Evolutionary conservation across 2,797 vertebrate species (phyloP), one percentile per base, ranked within the genome.

Genomic region (Nyctalus aviator): DNA sequence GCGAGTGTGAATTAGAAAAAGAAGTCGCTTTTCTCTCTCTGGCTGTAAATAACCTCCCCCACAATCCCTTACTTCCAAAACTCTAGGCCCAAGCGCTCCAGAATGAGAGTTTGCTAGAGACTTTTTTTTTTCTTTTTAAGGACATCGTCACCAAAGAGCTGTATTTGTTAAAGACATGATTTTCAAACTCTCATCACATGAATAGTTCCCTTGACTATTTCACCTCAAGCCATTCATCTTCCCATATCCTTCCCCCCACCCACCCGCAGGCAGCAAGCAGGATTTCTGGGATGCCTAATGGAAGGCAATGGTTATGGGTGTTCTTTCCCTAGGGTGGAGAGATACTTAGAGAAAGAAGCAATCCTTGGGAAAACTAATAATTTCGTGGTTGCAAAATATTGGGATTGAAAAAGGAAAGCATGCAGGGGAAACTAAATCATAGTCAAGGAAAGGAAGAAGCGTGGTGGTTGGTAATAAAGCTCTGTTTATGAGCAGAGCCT

Each of bases 1-100:
- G 75, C 94, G 94, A 84, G 92, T 91, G 88, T 96, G 96, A 96
- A 96, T 97, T 97, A 94, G 91, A 97, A 97, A 97, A 96, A 95
- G 91, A 96, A 96, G 87, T 85, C 94, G 68, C 95, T 97, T 97
- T 96, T 93, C 90, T 97, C 92, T 94, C 82, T 94, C 72, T 71
- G 95, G 93, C 90, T 96, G 95, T 94, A 97, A 97, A 96, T 96
- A 96, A 90, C 87, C 57, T 97, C 84, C 86, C 93, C 85, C 64
- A 72, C 66, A 92, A 72, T 46, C 50, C 83, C 75, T 21, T 72
- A 71, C 94, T 93, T 94, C 88, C 89, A 79, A 94, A 95, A 90
- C 72, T 91, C 86, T 71, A 69, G 86, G 92, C 88, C 87, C 93
- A 91, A 91, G 64, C 79, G 88, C 82, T 77, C 84, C n/a, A 23